A percentile compares a stretch with the other conserved stretches of the same genome.
These are phyloP conservation scores for Ellobius talpinus DNA, from an alignment of 2,113 vertebrate genomes.

Conservation along the genomic window DNA sequence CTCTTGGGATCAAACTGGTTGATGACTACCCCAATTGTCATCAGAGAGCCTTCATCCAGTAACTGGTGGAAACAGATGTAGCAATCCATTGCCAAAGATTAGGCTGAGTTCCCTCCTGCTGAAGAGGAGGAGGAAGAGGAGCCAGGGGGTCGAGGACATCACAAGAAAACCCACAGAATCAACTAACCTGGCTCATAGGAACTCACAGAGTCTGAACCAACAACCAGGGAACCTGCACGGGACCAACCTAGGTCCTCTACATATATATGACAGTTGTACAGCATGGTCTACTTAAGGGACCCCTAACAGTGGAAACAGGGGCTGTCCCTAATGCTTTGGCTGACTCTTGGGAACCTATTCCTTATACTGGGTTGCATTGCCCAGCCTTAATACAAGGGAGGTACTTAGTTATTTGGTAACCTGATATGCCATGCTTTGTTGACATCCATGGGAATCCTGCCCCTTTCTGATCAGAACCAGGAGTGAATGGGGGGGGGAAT, in stretches of 20 bases:
- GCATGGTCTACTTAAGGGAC: background rate
- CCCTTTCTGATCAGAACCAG: background rate
- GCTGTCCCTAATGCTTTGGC: background rate
- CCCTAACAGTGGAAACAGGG: background rate
- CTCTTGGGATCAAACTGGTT: background rate
- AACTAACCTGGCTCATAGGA: background rate
- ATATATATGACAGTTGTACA: background rate
- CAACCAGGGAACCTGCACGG: background rate
- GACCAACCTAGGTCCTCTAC: background rate
- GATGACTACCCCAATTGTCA: background rate
- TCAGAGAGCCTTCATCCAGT: too few relatives aligned
- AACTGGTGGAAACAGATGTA: background rate
- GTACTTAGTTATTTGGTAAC: background rate
- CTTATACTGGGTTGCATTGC: background rate
- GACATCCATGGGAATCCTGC: background rate
- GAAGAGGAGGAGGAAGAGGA: background rate
- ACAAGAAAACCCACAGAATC: background rate
- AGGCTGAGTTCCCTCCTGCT: background rate
- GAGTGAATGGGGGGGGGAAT: background rate
- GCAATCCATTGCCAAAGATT: background rate
- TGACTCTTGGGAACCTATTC: background rate
- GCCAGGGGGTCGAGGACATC: background rate
- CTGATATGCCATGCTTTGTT: background rate
- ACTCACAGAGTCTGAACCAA: background rate
- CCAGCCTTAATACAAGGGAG: background rate